Conservation (phyloP, 2,113 vertebrate species). For the Sclerurus mexicanus region DNA sequence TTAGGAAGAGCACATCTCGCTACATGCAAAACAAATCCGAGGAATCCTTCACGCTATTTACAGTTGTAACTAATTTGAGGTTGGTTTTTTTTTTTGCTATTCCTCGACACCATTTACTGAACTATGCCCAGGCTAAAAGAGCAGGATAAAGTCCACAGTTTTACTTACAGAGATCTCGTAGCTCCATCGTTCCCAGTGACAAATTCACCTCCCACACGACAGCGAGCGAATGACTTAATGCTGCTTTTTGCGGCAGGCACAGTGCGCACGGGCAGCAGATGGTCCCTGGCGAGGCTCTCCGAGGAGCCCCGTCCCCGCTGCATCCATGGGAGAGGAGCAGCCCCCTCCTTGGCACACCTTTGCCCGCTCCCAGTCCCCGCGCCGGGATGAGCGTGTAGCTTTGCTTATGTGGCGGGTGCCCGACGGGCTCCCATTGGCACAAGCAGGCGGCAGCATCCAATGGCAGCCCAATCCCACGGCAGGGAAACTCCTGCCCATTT, state of each 20-base stretch:
- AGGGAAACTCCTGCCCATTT: slow-evolving; percentile 81
- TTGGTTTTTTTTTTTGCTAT: not conserved
- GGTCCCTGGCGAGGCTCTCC: slow-evolving; percentile 35
- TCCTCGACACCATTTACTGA: not conserved
- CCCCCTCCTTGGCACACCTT: slow-evolving; percentile 67
- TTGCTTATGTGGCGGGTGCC: slow-evolving; percentile 89
- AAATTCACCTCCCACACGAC: slow-evolving; percentile 58
- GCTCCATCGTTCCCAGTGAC: slow-evolving; percentile 75
- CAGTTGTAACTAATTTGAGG: not conserved
- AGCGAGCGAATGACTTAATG: slow-evolving; percentile 59
- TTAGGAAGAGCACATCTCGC: not conserved
- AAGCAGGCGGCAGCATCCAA: slow-evolving; percentile 80
- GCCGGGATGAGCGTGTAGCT: slow-evolving; percentile 72
- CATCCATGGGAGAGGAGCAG: slow-evolving; percentile 71
- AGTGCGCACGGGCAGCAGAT: slow-evolving; percentile 20
- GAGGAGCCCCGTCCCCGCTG: slow-evolving; percentile 19
- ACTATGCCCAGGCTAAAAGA: not conserved
- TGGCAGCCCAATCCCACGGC: slow-evolving; percentile 73
- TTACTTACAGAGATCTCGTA: slow-evolving; percentile 81
- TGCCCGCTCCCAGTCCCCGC: slow-evolving; percentile 49
- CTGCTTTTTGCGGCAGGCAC: slow-evolving; percentile 37
- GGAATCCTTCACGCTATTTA: not conserved
- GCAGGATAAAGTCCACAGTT: not conserved
- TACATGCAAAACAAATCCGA: not conserved
- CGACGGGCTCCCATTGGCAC: slow-evolving; percentile 84